Evolutionary conservation across 37 sponge, comb jelly and placozoan species (phyloP), one percentile per base, ranked within the genome.

Genomic region (Dysidea cf. avara): DNA sequence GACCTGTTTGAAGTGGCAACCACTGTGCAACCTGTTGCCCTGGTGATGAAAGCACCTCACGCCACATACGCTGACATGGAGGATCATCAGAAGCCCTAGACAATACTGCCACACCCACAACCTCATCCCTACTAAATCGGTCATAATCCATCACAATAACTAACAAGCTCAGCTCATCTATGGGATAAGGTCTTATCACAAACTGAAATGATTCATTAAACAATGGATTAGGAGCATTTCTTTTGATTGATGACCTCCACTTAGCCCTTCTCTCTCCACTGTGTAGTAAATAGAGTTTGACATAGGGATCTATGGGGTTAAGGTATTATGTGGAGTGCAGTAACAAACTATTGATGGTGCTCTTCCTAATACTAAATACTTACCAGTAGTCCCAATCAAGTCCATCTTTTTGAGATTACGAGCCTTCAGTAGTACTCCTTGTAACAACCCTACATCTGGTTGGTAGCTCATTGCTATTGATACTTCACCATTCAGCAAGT

Each of bases 151-250:
- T 43, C 7, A 43, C 46, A 43, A 43, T 9, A 5, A 43, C 46
- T 12, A 9, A 43, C 46, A 43, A 43, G 46, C 46, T 43, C 7
- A 43, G 46, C 46, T 43, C 46, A 9, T 43, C 46, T 43, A 43
- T 43, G 5, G 46, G 46, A 43, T 43, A 43, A 12, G 46, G 9
- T 43, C 46, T 43, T 12, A 43, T 43, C 46, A 43, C 81, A 75
- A 89, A 89, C 50, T 81, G 81, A 54, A 85, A 89, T 4, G 69
- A 2, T 56, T 89, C 90, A 31, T 89, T 79, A 48, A 50, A 89
- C 43, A 80, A 53, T 1, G 90, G 86, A 43, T 40, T 56, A 3
- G 80, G 61, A 21, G 86, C 80, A 22, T 75, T 80, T 22, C 66
- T 72, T 70, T 84, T 89, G 2, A 80, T 59, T 13, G 55, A 53